Base-by-base conservation (phyloP, 2,113 vertebrate species). In the Ellobius talpinus region DNA sequence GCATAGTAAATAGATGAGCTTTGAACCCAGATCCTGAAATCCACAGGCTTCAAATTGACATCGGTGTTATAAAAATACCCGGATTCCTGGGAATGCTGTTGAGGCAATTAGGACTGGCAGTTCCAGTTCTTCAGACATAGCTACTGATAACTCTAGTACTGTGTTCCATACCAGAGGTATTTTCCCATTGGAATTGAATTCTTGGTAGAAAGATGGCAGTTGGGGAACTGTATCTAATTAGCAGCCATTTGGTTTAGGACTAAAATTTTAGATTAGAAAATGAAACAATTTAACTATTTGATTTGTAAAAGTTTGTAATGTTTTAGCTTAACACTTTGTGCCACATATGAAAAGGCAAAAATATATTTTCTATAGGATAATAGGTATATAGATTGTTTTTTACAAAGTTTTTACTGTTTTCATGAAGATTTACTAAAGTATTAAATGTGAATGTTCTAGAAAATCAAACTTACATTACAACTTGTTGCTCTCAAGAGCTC, bases 21-120 rank as follows among this genome's bases (percentile, higher is more conserved):
- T 91, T 47, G 42, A 95, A 72, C 86, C 47, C 52, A 87, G 79
- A 91, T 89, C 39, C 68, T 58, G 78, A 87, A 91, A 45, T 95
- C 52, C 58, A 87, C 21, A 95, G n/a, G 45, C 85, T 96, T 95
- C 65, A 73, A 94, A 84, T 82, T 86, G 39, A 79, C 23, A 73
- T 94, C 42, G 91, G 65, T 87, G 89, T 96, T 88, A 45, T 85
- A 95, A 84, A 90, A 81, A 93, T 70, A 82, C 24, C 87, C 63
- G 31, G 91, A 87, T 42, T 89, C 78, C 61, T 93, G 52, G n/a
- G 26, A 63, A 84, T 94, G 93, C 88, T 92, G 87, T 55, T 39
- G 73, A 78, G 39, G 19, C 88, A 88, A 91, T 31, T 24, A 97
- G 47, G 79, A 78, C 74, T 96, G 90, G 70, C 58, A 93, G 39